phyloP scores from a whole-genome alignment of 2,888 invertebrate genomes.

The Lasioglossum pauxillum region DNA sequence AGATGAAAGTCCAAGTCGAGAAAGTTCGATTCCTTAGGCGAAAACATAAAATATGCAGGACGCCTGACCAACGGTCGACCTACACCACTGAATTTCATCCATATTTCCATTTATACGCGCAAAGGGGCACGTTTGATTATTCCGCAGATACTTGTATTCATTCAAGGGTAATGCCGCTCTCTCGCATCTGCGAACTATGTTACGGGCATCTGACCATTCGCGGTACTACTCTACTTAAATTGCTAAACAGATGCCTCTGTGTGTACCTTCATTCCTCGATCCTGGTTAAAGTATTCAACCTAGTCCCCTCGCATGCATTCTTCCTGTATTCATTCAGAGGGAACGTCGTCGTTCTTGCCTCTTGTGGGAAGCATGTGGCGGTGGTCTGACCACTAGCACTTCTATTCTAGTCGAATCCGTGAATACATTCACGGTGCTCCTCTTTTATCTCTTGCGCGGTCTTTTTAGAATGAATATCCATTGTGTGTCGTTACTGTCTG shows the following conservation, averaged over 20 bases:
- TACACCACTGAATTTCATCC: not conserved
- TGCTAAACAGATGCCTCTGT: constrained; percentile 12
- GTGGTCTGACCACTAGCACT: not conserved
- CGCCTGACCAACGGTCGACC: not conserved
- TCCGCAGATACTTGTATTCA: not conserved
- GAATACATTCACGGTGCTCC: not conserved
- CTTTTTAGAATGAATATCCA: not conserved
- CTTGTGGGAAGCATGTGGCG: not conserved
- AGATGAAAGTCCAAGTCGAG: not conserved
- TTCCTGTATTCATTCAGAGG: not conserved
- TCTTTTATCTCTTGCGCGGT: not conserved
- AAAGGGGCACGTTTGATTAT: not conserved
- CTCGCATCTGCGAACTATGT: not conserved
- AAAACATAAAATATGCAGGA: not conserved
- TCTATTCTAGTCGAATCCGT: not conserved
- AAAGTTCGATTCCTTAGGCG: not conserved
- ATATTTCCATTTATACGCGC: not conserved
- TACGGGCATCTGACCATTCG: not conserved
- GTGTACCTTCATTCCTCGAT: not conserved
- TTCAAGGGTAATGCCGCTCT: not conserved
- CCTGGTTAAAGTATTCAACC: not conserved
- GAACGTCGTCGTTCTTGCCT: not conserved
- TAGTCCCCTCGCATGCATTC: no score
- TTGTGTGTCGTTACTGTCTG: not conserved
- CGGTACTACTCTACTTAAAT: not conserved